Conservation (phyloP, 2,797 vertebrate genomes). For the Aselliscus stoliczkanus region DNA sequence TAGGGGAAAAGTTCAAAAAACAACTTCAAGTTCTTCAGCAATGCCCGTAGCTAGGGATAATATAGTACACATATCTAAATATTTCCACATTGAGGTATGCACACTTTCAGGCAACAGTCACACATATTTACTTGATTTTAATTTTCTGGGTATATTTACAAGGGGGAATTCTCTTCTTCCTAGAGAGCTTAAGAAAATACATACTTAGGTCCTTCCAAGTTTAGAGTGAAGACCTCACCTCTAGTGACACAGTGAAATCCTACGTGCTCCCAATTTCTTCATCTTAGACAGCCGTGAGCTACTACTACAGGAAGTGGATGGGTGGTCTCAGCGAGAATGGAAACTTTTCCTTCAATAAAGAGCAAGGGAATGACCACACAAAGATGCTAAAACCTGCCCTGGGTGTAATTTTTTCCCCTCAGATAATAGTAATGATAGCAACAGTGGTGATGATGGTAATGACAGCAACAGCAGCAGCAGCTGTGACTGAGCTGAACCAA, state of each 20-base stretch:
- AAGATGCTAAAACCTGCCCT: background rate
- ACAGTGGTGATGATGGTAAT: background rate
- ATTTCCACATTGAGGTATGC: background rate
- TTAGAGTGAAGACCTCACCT: background rate
- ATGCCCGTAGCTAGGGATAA: background rate
- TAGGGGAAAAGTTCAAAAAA: background rate
- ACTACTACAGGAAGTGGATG: background rate
- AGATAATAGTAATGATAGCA: background rate
- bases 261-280: background rate
- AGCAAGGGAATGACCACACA: background rate
- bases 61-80: rapidly evolving
- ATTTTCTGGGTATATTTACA: background rate
- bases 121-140: background rate
- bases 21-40: background rate
- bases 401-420: background rate
- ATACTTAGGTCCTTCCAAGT: background rate
- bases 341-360: background rate
- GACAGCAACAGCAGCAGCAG: background rate
- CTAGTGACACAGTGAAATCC: background rate
- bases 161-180: background rate
- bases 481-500: background rate
- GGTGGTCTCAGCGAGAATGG: background rate
- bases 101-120: background rate
- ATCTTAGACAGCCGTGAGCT: background rate
- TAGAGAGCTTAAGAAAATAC: background rate